A percentile compares a stretch with the other conserved stretches of the same genome.
phyloP scores from a whole-genome alignment of 2,888 invertebrate species.

The Xestobium rufovillosum region DNA sequence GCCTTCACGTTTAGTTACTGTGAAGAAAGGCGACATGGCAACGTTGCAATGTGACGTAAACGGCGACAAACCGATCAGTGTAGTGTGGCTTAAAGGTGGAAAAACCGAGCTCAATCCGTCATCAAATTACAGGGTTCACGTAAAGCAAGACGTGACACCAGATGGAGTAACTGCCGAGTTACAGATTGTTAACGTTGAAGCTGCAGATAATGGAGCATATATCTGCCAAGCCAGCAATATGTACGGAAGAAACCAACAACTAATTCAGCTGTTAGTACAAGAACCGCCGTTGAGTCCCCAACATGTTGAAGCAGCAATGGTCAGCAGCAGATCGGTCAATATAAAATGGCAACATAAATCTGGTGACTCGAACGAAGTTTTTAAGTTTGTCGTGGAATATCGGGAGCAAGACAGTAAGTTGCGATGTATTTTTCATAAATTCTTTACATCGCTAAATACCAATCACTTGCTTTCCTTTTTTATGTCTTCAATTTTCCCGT shows the following conservation, averaged over 20 bases:
- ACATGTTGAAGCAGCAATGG: conserved; percentile 59
- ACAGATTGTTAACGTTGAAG: conserved; percentile 60
- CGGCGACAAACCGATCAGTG: conserved; percentile 71
- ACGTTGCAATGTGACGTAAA: conserved; percentile 67
- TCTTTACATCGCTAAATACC: no score
- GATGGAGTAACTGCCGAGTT: conserved; percentile 65
- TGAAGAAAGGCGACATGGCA: conserved; percentile 66
- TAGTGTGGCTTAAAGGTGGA: conserved; percentile 66
- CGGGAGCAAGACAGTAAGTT: conserved; percentile 55
- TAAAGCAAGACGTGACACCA: conserved; percentile 61
- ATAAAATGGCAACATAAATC: conserved; percentile 68
- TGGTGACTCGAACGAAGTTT: conserved; percentile 62
- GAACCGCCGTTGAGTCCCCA: conserved; percentile 68
- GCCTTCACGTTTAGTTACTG: conserved; percentile 60
- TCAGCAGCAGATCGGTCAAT: conserved; percentile 63
- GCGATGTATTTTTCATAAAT: conserved; percentile 4
- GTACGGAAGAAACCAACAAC: conserved; percentile 63
- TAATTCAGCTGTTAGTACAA: conserved; percentile 65
- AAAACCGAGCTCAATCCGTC: conserved; percentile 63
- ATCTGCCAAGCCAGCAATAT: conserved; percentile 72
- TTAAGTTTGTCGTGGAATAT: conserved; percentile 62
- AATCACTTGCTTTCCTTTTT: no score
- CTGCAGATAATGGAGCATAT: conserved; percentile 67
- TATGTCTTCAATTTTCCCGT: no score
- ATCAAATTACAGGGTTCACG: conserved; percentile 56